Base-by-base conservation (phyloP, 2,888 invertebrate genomes). In the Lycocerus yunnanus region DNA sequence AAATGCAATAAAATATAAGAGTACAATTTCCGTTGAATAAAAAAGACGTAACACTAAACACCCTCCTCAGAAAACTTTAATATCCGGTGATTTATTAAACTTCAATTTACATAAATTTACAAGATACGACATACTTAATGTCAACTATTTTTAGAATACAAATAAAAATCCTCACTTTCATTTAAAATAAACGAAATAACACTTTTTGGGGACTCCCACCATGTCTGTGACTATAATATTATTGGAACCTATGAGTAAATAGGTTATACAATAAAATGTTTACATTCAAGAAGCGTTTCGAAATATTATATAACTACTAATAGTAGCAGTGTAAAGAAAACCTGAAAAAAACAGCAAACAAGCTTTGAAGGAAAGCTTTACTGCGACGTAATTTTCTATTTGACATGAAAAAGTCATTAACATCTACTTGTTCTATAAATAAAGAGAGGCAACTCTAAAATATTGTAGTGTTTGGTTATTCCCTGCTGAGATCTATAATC, bases 401-500 rank as follows among this genome's bases (percentile, higher is more conserved):
- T 61, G 67, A 71, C 74, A 74, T 63, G 74, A 68, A 58, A 72
- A 72, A 69, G 73, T 73, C 73, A 73, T 73, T 73, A 73, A 73
- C 58, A 61, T 68, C 68, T 69, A 67, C 61, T 68, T 21, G 65
- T 15, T 18, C 74, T 27, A 74, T 74, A 74, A 74, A 74, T 68
- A 74, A 71, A 18, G 61, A 68, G 67, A 66, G 69, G 60, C 66
- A 70, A 59, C 73, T 66, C 60, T 60, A 73, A 69, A 69, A 73
- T 70, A 73, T 73, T 60, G 43, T 69, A 69, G 73, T 70, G 73
- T 69, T 69, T 73, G 73, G 73, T 70, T 66, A 73, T 73, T 73
- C 73, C 73, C 73, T 69, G 43, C 73, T 66, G 73, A 73, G 73
- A 69, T 73, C 68, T 73, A 70, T 73, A 73, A 73, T 66, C 69